Evolutionary conservation across 2,888 invertebrate species (phyloP).

Genomic region (Synanthedon formicaeformis): DNA sequence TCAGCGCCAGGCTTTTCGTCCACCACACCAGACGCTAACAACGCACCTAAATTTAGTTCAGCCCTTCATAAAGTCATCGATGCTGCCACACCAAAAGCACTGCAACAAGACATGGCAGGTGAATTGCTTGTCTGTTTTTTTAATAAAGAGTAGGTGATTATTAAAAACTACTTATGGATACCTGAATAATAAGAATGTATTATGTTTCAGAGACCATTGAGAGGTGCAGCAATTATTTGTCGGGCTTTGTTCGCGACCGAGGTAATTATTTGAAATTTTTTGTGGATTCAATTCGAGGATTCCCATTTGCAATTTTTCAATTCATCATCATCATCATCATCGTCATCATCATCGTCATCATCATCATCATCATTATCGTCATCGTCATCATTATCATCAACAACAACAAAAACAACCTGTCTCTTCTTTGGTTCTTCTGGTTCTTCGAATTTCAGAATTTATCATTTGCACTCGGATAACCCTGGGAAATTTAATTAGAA

Average conservation of each 20-base stretch:
- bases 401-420: no score
- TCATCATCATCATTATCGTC: no score
- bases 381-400: no score
- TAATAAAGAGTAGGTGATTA: not conserved
- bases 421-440: no score
- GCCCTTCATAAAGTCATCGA: conserved; percentile 30
- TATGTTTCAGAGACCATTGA: conserved; percentile 32
- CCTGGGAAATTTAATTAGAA: no score
- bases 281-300: no score
- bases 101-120: conserved; percentile 34
- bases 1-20: conserved; percentile 38
- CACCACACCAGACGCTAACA: conserved; percentile 21
- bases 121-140: not conserved
- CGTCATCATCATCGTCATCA: no score
- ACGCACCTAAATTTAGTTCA: conserved; percentile 17
- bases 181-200: not conserved
- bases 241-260: conserved; percentile 40
- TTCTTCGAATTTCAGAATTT: no score
- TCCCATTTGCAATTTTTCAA: no score
- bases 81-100: conserved; percentile 21
- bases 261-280: conserved; percentile 17
- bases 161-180: not conserved
- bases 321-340: no score
- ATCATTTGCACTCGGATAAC: no score
- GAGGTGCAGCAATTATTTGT: conserved; percentile 35